Evolutionary conservation across 1,140 invertebrate species (phyloP), one percentile per base, ranked within the genome.

Genomic region (Doryteuthis pealeii): DNA sequence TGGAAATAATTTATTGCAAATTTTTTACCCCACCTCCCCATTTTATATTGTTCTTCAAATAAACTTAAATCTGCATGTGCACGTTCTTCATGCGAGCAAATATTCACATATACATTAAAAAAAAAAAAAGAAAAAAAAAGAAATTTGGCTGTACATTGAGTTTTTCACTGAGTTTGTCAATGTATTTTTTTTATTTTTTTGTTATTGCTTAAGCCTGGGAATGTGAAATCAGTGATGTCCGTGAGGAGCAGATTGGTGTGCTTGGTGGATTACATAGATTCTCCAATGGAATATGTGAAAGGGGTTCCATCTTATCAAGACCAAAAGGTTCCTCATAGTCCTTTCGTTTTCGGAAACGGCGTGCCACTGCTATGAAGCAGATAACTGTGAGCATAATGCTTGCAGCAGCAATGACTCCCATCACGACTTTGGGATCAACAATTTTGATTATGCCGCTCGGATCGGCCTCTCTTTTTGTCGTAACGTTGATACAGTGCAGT

Each of bases 271-370:
- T 71, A 74, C 84, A 84, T 15, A 89, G 70, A 71, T 84, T 87
- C 62, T 89, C 87, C 71, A 89, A 74, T 1, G 88, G 86, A 71
- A 89, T 88, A 43, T 87, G 83, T 18, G 85, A 82, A 78, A 87
- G 83, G 31, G 71, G 75, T 31, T 80, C 81, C 58, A 74, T 70
- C 40, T 83, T 81, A n/a, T 83, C 81, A 31, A 78, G 76, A 14
- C 75, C 77, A 33, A 77, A 71, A 0, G 83, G 79, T 28, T 85
- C 82, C 26, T 84, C 79, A 78, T 90, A 90, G 31, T 80, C 81
- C 54, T 89, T 84, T 12, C 86, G 77, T 26, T 86, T 83, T 10
- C 83, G 78, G 70, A 88, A 85, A 22, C 80, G 80, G 31, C 83
- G 81, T 1, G 85, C 81, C 1, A 83, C 77, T 26, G 83, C 76